A percentile compares a stretch with the other conserved stretches of the same genome.
phyloP scores from a whole-genome alignment of 2,888 invertebrate species.

The Drosophila pseudotakahashii region DNA sequence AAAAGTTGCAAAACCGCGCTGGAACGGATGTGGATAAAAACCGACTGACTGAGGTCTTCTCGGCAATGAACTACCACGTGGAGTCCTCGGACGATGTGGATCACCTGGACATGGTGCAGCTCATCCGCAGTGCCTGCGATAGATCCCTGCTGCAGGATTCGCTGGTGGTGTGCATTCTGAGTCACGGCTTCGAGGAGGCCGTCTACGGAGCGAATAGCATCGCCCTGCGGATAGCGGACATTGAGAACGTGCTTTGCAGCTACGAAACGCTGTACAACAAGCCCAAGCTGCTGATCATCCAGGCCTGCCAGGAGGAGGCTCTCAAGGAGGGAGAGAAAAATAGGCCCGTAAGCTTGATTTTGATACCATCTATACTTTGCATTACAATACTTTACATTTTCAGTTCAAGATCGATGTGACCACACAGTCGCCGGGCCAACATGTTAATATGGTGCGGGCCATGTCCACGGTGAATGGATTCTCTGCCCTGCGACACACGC shows the following conservation, averaged over 20 bases:
- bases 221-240: slow-evolving; percentile 83
- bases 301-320: slow-evolving; percentile 86
- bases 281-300: slow-evolving; percentile 86
- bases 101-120: slow-evolving; percentile 68
- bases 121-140: slow-evolving; percentile 70
- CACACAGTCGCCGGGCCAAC: slow-evolving; percentile 42
- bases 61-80: slow-evolving; percentile 76
- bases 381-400: not conserved
- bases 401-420: slow-evolving; percentile 48
- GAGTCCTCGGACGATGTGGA: slow-evolving; percentile 68
- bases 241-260: slow-evolving; percentile 84
- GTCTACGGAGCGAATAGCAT: slow-evolving; percentile 86
- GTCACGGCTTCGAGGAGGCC: slow-evolving; percentile 83
- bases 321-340: slow-evolving; percentile 27
- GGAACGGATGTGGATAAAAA: slow-evolving; percentile 81
- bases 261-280: slow-evolving; percentile 83
- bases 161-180: slow-evolving; percentile 81
- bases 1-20: slow-evolving; percentile 55
- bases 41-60: slow-evolving; percentile 68
- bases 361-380: too few relatives aligned
- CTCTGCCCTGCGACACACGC: slow-evolving; percentile 78
- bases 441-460: slow-evolving; percentile 79
- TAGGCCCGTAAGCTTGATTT: slow-evolving; percentile 28
- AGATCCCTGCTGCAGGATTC: slow-evolving; percentile 78
- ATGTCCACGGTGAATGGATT: slow-evolving; percentile 82